These are phyloP conservation scores for Euphysa ruthae DNA, from an alignment of 30 jellyfish, hydroid and myxozoan species.

Conservation along the genomic window DNA sequence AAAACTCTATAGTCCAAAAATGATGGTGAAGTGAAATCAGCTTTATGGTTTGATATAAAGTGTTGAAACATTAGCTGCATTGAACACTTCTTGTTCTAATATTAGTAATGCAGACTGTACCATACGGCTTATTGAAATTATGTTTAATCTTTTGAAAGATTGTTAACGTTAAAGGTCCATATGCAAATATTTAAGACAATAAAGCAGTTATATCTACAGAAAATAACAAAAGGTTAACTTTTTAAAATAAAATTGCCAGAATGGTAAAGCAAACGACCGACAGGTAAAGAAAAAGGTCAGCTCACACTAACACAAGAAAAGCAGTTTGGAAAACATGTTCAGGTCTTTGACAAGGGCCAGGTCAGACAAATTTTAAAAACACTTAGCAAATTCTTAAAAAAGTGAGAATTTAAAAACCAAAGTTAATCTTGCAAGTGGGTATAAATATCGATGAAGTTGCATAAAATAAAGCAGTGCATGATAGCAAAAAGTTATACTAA, in stretches of 20 bases:
- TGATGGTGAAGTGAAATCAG: too few species aligned
- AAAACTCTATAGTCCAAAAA: too few species aligned
- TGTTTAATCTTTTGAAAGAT: neutral
- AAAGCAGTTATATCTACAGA: neutral
- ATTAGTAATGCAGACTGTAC: neutral
- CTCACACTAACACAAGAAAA: too few species aligned
- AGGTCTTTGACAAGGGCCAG: slow-evolving; percentile 3
- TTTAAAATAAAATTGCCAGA: neutral
- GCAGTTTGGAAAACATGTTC: slow-evolving; percentile 1
- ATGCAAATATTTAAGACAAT: neutral
- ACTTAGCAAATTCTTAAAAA: neutral
- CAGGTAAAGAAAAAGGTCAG: too few species aligned
- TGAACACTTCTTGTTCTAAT: neutral
- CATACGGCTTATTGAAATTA: neutral
- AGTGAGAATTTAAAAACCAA: neutral
- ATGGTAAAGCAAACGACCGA: neutral
- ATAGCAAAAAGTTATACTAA: slow-evolving; percentile 2
- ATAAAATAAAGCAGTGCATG: neutral
- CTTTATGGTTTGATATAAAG: too few species aligned
- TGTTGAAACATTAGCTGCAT: neutral
- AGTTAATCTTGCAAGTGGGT: neutral
- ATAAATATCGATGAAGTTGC: neutral
- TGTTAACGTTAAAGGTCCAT: neutral
- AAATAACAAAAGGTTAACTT: neutral
- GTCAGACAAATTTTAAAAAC: neutral